Base-by-base conservation (phyloP, 2,888 invertebrate species). In the Cerceris rybyensis region DNA sequence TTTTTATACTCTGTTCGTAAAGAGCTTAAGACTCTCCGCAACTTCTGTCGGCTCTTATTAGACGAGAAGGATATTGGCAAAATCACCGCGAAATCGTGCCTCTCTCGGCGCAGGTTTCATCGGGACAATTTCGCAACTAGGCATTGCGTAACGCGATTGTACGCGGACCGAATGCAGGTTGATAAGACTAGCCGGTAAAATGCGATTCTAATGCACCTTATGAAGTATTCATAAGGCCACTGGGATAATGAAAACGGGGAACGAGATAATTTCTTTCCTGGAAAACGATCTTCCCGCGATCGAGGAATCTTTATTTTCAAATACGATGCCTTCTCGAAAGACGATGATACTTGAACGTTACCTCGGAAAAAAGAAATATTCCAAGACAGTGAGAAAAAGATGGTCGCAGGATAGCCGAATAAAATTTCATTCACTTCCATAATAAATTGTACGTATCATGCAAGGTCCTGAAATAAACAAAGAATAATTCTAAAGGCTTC, bases 201-300 rank as follows among this genome's bases (percentile, higher is more conserved):
- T 49, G 54, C 65, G 13, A 52, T 8, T 16, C 17, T 66, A 65
- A 43, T 16, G 46, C 50, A 28, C 17, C 46, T 61, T 46, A 16
- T n/a, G 39, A 61, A 50, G 11, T 42, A 28, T 70, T 78, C 67
- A 46, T 41, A 11, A 8, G 16, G 39, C n/a, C 8, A 9, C 16
- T 1, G 14, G 42, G 69, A 75, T 70, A 69, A 4, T 28, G 60
- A 8, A 49, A 13, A 54, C 52, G 14, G 14, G n/a, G 52, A 52
- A 52, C 13, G 14, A 52, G 46, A 46, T 13, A 13, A 46, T 46
- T 46, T 11, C 46, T 46, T 11, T 11, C 8, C 8, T 13, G 46
- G 46, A 46, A 8, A 46, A 46, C 8, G 8, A 46, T 46, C 13
- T 46, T 11, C 46, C 8, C 46, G 8, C 13, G 9, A 11, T 46